Evolutionary conservation across 1,140 invertebrate genomes (phyloP).

Genomic region (Cotesia chilonis): DNA sequence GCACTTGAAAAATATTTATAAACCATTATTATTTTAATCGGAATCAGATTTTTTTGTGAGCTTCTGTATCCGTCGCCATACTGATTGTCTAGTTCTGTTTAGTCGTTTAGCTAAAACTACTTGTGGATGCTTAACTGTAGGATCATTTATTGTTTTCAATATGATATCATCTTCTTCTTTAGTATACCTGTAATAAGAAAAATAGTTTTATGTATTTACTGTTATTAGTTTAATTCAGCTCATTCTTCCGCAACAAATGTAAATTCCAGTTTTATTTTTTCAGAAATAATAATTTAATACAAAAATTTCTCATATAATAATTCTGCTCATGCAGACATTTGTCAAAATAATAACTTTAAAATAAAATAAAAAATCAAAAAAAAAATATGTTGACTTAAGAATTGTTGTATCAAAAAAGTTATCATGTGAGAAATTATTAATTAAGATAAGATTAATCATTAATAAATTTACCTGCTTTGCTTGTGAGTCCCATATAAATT

Average conservation of each 20-base stretch:
- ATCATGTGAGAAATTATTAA: not conserved
- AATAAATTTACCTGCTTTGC: slow-evolving; percentile 44
- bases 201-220: not conserved
- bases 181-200: not conserved
- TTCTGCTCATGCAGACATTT: too few species aligned
- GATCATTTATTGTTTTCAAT: not conserved
- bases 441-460: not conserved
- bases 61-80: slow-evolving; percentile 54
- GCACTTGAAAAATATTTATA: slow-evolving; percentile 8
- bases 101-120: slow-evolving; percentile 35
- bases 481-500: slow-evolving; percentile 41
- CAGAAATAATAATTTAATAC: too few species aligned
- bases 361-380: too few species aligned
- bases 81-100: slow-evolving; percentile 53
- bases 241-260: too few species aligned
- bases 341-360: too few species aligned
- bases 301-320: too few species aligned
- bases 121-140: too few species aligned
- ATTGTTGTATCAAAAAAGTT: not conserved
- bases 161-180: slow-evolving; percentile 7
- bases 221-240: not conserved
- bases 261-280: too few species aligned
- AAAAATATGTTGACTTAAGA: too few species aligned
- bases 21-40: not conserved
- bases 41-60: slow-evolving; percentile 35